Base-by-base conservation (phyloP, 1,140 invertebrate genomes). In the Heliothis subflexa region DNA sequence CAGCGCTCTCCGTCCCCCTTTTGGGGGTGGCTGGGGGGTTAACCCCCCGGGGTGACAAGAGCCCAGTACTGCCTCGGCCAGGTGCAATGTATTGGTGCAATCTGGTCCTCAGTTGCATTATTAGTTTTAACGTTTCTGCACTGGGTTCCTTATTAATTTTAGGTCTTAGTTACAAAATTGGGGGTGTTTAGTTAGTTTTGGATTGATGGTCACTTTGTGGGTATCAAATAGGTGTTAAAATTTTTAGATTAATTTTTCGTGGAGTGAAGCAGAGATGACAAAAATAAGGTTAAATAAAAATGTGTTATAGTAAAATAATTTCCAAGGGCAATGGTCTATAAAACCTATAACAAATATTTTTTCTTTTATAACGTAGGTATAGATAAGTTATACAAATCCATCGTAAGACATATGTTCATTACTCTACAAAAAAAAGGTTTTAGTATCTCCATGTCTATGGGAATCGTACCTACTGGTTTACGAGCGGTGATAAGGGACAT, bases 71-170 rank as follows among this genome's bases (percentile, higher is more conserved):
- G 25, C 40, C 25, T 13, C 61, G 75, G 18, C 55, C 83, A 84
- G 83, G 83, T 84, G 83, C 83, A 82, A 49, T 77, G 83, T 84
- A 84, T 84, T 78, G 83, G 83, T 82, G 83, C 83, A 84, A 82
- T 84, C 78, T 84, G 64, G 72, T 52, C 78, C 77, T 21, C 49
- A 73, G 71, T 78, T 78, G 66, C 81, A 78, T 80, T 82, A 82
- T 80, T 82, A 80, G 80, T 81, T 81, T 71, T 54, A 79, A 25
- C 70, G 50, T 73, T 64, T 74, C 54, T 54, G 28, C 28, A 28
- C 28, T 33, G 25, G 74, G 49, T 77, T 68, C 21, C 61, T 66
- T 77, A 77, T 66, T 77, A 68, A 77, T 77, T 77, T 77, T 28
- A 54, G 62, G n/a, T 28, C 66, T 77, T 68, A 52, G 16, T 54